Percentiles rank a stretch among this genome's conserved stretches.
phyloP scores from a whole-genome alignment of 2,888 invertebrate genomes.

The Cotesia congregata region DNA sequence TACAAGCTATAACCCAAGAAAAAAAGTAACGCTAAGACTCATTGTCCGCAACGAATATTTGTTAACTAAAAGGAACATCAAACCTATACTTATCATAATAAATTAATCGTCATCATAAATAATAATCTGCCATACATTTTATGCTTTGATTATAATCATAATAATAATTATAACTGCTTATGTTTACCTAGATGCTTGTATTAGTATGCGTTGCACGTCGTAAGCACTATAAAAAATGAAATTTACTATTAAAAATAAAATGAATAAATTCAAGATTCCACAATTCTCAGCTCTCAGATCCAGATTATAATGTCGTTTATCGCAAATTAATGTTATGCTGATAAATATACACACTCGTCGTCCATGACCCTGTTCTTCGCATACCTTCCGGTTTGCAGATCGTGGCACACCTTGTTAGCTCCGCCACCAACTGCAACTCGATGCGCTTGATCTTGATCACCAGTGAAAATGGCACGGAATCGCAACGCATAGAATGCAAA shows the following conservation, averaged over 20 bases:
- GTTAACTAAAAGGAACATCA: no score
- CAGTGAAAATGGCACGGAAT: slow-evolving; percentile 50
- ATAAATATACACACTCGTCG: slow-evolving; percentile 39
- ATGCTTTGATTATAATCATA: no score
- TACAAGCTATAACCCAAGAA: no score
- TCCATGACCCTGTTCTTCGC: slow-evolving; percentile 56
- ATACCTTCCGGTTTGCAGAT: slow-evolving; percentile 48
- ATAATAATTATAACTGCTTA: not conserved
- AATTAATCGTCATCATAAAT: no score
- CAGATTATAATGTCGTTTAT: slow-evolving; percentile 14
- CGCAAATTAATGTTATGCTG: not conserved
- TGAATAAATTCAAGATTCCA: no score
- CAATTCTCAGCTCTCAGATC: not conserved
- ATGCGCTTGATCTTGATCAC: slow-evolving; percentile 54
- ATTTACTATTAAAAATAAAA: not conserved
- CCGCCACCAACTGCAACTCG: slow-evolving; percentile 42
- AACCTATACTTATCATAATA: no score
- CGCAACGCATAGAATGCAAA: slow-evolving; percentile 22
- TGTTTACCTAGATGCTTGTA: not conserved
- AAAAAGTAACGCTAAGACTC: no score
- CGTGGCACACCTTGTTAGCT: slow-evolving; percentile 42
- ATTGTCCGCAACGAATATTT: no score
- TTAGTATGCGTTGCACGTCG: not conserved
- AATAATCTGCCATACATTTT: no score
- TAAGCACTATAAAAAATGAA: not conserved